Base-by-base conservation (phyloP, 1,140 invertebrate genomes). In the Drosophila tropicalis region DNA sequence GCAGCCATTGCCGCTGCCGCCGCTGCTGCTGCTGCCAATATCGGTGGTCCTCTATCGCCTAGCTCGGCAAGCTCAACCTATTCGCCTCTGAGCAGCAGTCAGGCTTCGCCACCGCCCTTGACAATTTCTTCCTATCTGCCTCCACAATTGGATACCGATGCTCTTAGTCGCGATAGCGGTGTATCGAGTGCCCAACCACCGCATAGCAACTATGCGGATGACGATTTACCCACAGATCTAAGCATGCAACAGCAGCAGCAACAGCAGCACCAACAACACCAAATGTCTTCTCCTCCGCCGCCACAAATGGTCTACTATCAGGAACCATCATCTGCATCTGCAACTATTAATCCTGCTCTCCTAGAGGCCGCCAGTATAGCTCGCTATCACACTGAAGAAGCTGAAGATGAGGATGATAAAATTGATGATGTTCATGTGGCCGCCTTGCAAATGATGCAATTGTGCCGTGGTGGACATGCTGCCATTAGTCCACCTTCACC, bases 311-410 rank as follows among this genome's bases (percentile, higher is more conserved):
- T 34, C 62, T 70, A 1, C 7, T 84, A 64, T 58, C 67, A 70
- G 19, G 72, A 82, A 36, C 54, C 72, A 32, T 41, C 34, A 0
- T 55, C 57, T 6, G 40, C 51, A 19, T 12, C 60, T 2, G 29
- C 60, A 3, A 86, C 89, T 5, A 92, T 93, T 13, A 93, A 93
- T 80, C 93, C 94, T 2, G 93, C 93, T 0, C 76, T 94, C 13
- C 80, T 94, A 0, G 93, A 93, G 7, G 93, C 93, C 0, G 93
- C 92, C 3, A 93, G 92, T 0, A 92, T 92, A 51, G 89, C 90
- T 1, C 81, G 90, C 5, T 70, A 80, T 17, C 67, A 80, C 34
- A 62, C 81, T 19, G 72, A 82, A 41, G 69, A 41, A 25, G 73
- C 78, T 2, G 40, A 68, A 0, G 57, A 47, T 5, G 60, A 39